Evolutionary conservation across 1,140 invertebrate species (phyloP).

Genomic region (Acromyrmex heyeri): DNA sequence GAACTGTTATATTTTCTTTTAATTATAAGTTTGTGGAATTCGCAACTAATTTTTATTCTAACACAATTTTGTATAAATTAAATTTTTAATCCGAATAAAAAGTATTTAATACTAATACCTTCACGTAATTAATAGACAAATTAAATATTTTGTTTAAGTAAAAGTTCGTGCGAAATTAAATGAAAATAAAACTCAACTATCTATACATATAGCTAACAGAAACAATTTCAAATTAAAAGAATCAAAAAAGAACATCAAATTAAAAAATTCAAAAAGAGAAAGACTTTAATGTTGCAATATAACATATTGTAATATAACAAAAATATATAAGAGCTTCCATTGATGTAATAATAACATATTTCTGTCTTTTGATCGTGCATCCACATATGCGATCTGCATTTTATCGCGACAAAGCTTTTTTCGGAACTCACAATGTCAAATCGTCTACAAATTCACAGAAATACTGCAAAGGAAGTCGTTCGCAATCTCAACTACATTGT

Average conservation of each 20-base stretch:
- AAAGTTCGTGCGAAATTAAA: too few species aligned
- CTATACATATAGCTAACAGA: background rate
- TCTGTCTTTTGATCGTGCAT: background rate
- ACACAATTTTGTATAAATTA: background rate
- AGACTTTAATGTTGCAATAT: background rate
- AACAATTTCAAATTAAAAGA: background rate
- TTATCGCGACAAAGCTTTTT: background rate
- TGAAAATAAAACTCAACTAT: too few species aligned
- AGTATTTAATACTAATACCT: background rate
- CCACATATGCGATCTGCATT: background rate
- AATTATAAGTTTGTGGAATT: background rate
- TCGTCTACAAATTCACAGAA: constrained; percentile 32
- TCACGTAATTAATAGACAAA: background rate
- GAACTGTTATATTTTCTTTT: background rate
- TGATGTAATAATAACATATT: background rate
- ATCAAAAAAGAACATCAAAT: too few species aligned
- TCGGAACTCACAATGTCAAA: constrained; percentile 37
- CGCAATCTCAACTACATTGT: constrained; percentile 55
- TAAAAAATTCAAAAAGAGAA: background rate
- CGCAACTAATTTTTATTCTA: background rate
- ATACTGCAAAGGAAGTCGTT: constrained; percentile 48
- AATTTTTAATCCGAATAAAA: background rate
- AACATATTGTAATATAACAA: background rate
- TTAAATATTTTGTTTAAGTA: background rate
- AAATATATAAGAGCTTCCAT: background rate